phyloP scores from a whole-genome alignment of 2,797 vertebrate species.

The Spinus olivaceus region DNA sequence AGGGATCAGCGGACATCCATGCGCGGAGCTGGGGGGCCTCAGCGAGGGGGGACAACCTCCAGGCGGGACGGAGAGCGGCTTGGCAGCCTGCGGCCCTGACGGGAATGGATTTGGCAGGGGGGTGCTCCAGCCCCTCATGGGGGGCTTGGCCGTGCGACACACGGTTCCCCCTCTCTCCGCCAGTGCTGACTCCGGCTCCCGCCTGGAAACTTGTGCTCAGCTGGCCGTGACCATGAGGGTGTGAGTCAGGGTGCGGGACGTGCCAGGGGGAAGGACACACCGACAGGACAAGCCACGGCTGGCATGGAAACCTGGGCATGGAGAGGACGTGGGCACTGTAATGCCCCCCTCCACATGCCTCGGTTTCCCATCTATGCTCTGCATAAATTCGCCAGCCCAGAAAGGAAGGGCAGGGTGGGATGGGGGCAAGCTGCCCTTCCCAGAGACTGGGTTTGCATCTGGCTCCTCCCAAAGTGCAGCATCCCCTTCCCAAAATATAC shows the following conservation, averaged over 20 bases:
- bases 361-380: not conserved
- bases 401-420: not conserved
- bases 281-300: not conserved
- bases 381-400: not conserved
- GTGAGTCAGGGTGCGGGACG: slow-evolving; percentile 26
- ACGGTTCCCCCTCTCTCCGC: not conserved
- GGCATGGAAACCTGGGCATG: not conserved
- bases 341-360: not conserved
- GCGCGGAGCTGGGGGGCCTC: slow-evolving; percentile 26
- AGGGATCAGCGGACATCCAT: slow-evolving; percentile 1
- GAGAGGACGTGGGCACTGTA: not conserved
- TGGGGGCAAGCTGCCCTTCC: not conserved
- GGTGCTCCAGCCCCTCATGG: not conserved
- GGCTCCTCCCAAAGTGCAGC: not conserved
- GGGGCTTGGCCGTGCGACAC: not conserved
- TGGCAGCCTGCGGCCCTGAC: not conserved
- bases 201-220: slow-evolving; percentile 43
- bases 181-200: not conserved
- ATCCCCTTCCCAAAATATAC: not conserved
- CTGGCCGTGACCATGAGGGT: not conserved
- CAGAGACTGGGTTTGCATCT: not conserved
- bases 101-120: not conserved
- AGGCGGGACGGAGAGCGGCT: not conserved
- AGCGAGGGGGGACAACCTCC: not conserved
- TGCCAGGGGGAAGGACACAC: not conserved